Evolutionary conservation across 53 echinoderm and acorn worm genomes (phyloP).

Genomic region (Actinopyga echinites): DNA sequence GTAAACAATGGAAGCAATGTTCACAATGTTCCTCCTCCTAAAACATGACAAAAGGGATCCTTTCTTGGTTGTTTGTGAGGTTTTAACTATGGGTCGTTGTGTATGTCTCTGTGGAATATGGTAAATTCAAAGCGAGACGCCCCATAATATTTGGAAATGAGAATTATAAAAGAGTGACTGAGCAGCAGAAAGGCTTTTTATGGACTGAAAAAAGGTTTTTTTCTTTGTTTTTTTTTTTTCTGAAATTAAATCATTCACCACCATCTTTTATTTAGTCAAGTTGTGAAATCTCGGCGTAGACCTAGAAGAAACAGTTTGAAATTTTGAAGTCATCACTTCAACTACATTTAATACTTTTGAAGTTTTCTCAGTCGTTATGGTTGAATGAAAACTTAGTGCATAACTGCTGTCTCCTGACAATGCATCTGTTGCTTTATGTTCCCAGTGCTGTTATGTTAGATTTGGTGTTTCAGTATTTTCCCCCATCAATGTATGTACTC

Average conservation of each 20-base stretch:
- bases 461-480: too few relatives aligned
- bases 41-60: slow-evolving; percentile 13
- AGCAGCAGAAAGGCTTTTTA: background rate
- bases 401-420: too few relatives aligned
- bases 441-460: too few relatives aligned
- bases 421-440: too few relatives aligned
- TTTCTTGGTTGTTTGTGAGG: background rate
- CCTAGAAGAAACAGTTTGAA: too few relatives aligned
- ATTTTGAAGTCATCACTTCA: too few relatives aligned
- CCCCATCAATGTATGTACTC: too few relatives aligned
- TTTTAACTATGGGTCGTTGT: background rate
- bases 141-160: background rate
- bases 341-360: too few relatives aligned
- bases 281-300: too few relatives aligned
- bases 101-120: background rate
- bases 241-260: background rate
- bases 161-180: background rate
- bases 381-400: too few relatives aligned
- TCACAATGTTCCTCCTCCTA: slow-evolving; percentile 39
- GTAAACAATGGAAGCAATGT: slow-evolving; percentile 28
- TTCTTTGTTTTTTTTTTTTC: background rate
- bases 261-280: too few relatives aligned
- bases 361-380: too few relatives aligned
- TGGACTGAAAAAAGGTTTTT: background rate
- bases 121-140: background rate